Percentiles rank a stretch among this genome's conserved stretches.
phyloP scores from a whole-genome alignment of 2,113 vertebrate species.

The Phalacrocorax pelagicus region DNA sequence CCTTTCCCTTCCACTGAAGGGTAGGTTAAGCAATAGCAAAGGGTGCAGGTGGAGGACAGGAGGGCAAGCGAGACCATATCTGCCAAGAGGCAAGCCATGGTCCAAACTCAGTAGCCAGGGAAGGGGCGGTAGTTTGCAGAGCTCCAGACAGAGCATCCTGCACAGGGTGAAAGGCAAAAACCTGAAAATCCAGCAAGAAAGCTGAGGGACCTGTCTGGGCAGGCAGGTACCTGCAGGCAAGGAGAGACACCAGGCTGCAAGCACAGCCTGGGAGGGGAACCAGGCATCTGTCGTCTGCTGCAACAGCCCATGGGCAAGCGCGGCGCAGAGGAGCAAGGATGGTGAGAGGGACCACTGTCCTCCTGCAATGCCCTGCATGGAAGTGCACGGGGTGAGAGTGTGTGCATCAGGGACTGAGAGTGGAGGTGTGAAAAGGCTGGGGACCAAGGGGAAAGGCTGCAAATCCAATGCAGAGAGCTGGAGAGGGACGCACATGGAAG shows the following conservation, averaged over 20 bases:
- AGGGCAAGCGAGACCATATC: background rate
- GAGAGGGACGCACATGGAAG: background rate
- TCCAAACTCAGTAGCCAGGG: background rate
- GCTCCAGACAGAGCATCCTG: background rate
- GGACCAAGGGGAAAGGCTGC: background rate
- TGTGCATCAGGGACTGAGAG: too few relatives aligned
- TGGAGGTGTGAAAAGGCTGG: background rate
- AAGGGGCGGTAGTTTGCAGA: background rate
- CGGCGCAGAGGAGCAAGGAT: background rate
- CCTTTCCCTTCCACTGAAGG: background rate
- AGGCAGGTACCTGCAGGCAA: background rate
- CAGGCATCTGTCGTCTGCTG: background rate
- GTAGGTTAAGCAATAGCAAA: fast-evolving
- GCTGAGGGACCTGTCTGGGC: background rate
- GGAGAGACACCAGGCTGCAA: background rate
- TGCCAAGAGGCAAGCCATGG: background rate
- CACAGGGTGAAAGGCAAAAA: background rate
- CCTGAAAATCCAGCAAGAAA: background rate
- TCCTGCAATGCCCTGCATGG: background rate
- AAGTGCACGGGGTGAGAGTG: background rate
- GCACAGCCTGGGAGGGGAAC: background rate
- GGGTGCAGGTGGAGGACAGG: background rate
- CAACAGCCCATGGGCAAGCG: background rate
- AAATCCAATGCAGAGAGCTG: background rate
- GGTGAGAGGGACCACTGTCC: background rate